A percentile compares a stretch with the other conserved stretches of the same genome.
These are phyloP conservation scores for Antigone vipio DNA, from an alignment of 2,113 vertebrate species.

Conservation along the genomic window DNA sequence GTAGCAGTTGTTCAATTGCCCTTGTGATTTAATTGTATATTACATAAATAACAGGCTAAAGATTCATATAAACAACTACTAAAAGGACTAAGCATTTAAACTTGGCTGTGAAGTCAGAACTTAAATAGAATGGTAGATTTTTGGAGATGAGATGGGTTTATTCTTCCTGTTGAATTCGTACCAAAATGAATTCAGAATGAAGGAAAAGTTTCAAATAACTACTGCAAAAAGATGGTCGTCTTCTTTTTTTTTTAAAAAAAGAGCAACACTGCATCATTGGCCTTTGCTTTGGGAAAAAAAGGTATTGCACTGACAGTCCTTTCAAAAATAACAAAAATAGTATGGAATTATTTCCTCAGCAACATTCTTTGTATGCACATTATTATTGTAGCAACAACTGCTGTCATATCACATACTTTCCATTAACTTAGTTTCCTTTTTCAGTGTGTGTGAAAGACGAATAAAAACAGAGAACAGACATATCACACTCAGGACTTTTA, in stretches of 20 bases:
- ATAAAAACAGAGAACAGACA: neutral
- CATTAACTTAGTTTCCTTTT: slow-evolving; percentile 68
- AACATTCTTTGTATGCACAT: slow-evolving; percentile 44
- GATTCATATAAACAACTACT: neutral
- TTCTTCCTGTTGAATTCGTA: neutral
- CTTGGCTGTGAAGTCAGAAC: neutral
- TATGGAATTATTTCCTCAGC: slow-evolving; percentile 71
- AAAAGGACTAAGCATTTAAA: neutral
- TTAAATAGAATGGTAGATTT: neutral
- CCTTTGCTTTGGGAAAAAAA: slow-evolving; percentile 13
- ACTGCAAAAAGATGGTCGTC: neutral
- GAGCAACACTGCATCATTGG: neutral
- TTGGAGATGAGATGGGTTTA: neutral
- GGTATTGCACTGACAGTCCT: slow-evolving; percentile 19
- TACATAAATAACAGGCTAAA: neutral
- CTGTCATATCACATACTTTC: slow-evolving; percentile 15
- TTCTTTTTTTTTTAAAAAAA: neutral
- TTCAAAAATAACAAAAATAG: slow-evolving; percentile 39
- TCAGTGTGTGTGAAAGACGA: slow-evolving; percentile 27
- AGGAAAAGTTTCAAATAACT: neutral
- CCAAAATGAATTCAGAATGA: neutral
- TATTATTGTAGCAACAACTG: slow-evolving; percentile 54
- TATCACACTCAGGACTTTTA: neutral
- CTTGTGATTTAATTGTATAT: neutral
- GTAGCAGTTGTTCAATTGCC: neutral